Conservation (phyloP, 1,140 invertebrate genomes). For the Lordiphosa collinella region DNA sequence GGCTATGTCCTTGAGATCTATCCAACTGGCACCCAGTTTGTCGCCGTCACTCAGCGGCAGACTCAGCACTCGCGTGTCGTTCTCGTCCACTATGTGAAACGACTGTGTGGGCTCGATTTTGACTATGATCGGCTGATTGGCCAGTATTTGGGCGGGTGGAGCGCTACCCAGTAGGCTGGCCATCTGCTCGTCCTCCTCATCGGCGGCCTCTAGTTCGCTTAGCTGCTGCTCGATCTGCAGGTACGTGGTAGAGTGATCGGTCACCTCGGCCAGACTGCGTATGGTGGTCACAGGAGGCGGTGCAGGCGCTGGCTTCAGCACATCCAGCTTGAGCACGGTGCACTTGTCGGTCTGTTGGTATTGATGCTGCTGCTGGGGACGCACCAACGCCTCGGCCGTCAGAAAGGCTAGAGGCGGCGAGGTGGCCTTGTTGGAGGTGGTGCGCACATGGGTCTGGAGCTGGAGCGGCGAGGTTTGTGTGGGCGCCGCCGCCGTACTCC, state of each 20-base stretch:
- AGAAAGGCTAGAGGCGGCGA: slow-evolving; percentile 64
- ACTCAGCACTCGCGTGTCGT: slow-evolving; percentile 67
- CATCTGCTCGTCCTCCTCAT: slow-evolving; percentile 66
- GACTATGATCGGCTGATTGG: slow-evolving; percentile 72
- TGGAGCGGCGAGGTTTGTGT: slow-evolving; percentile 19
- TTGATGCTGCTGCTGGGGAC: slow-evolving; percentile 71
- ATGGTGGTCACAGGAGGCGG: slow-evolving; percentile 35
- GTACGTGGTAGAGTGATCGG: slow-evolving; percentile 44
- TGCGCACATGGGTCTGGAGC: slow-evolving; percentile 6
- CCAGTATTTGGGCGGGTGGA: slow-evolving; percentile 46
- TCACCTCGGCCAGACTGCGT: slow-evolving; percentile 18
- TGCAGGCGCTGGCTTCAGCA: slow-evolving; percentile 29
- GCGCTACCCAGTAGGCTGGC: slow-evolving; percentile 50
- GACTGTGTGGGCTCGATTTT: slow-evolving; percentile 76
- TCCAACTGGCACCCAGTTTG: slow-evolving; percentile 74
- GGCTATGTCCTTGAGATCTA: slow-evolving; percentile 74
- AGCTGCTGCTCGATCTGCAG: slow-evolving; percentile 69
- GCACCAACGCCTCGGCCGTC: slow-evolving; percentile 2
- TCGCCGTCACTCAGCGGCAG: slow-evolving; percentile 66
- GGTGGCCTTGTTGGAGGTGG: slow-evolving; percentile 69
- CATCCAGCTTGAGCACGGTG: slow-evolving; percentile 71
- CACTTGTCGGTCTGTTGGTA: slow-evolving; percentile 78
- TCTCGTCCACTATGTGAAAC: slow-evolving; percentile 72
- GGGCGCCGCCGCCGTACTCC: slow-evolving; percentile 5
- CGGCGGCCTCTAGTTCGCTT: slow-evolving; percentile 56